Evolutionary conservation across 2,113 vertebrate species (phyloP), one percentile per base, ranked within the genome.

Genomic region (Lycaon pictus): DNA sequence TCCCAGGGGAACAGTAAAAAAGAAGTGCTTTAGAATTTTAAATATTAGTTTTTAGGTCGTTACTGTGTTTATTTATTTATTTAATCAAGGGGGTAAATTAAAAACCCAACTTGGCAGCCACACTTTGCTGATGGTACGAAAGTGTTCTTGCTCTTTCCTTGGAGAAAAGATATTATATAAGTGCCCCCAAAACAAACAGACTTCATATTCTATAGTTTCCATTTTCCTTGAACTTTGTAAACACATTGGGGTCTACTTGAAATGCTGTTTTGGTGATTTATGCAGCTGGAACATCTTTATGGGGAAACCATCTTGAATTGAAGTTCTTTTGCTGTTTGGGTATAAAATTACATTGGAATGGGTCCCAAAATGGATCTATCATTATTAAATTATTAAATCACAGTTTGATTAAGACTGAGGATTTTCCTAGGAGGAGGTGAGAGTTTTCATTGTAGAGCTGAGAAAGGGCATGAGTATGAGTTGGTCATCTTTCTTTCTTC

Each of bases 41-140:
- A 97, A 55, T 92, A 82, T 81, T 86, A 81, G 11, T 29, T 96
- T 93, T 93, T 88, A 55, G 19, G 35, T 92, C 3, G 58, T 67
- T 63, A 71, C 58, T 58, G 10, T 89, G 32, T 60, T 96, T 95
- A 32, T 69, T 93, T 96, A 79, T 84, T 94, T 91, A 93, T 81
- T 93, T 94, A 97, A 95, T 88, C 6, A 92, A 93, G 69, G 25
- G 8, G 79, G 37, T 53, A 95, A 88, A n/a, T 63, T 95, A 35
- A 87, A 96, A 76, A 60, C 63, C 11, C 76, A 93, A 15, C n/a
- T 88, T 95, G 56, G 84, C 43, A 74, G 69, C 23, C 15, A 62
- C 2, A 13, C 11, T 87, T 17, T 53, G 11, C 69, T 17, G 37
- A 91, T 58, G 58, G 19, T 13, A 35, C 91, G 43, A 83, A 83